These are phyloP conservation scores for Pseudomugil gertrudae DNA, from an alignment of 2,797 vertebrate species.

Conservation along the genomic window DNA sequence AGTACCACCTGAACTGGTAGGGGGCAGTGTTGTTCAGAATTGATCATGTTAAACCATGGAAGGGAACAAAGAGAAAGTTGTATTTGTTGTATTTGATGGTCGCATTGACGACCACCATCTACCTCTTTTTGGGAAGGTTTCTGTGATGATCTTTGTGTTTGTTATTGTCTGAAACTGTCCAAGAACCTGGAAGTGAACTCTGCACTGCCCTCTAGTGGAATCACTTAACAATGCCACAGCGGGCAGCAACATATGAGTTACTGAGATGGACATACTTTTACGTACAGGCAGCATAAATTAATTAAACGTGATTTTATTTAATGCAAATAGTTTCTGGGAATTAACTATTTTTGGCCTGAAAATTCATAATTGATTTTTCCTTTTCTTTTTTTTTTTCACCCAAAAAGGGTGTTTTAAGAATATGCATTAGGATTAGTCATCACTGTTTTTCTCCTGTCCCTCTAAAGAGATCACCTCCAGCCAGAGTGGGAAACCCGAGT, in stretches of 20 bases:
- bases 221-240: too few relatives aligned
- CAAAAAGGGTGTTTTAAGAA: background rate
- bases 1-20: background rate
- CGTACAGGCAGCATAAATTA: too few relatives aligned
- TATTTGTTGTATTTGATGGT: too few relatives aligned
- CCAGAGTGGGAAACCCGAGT: slow-evolving; percentile 75
- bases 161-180: too few relatives aligned
- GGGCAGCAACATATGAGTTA: too few relatives aligned
- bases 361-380: background rate
- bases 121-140: too few relatives aligned
- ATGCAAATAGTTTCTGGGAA: background rate
- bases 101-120: background rate
- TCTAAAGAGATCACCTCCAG: slow-evolving; percentile 35
- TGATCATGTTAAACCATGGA: background rate
- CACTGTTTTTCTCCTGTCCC: background rate
- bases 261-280: too few relatives aligned
- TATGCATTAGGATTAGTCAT: background rate
- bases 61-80: background rate
- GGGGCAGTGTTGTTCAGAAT: background rate
- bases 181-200: too few relatives aligned
- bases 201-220: too few relatives aligned
- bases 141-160: too few relatives aligned
- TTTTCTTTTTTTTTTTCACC: background rate
- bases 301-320: too few relatives aligned
- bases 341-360: background rate